Evolutionary conservation across 2,113 vertebrate species (phyloP).

Genomic region (Forbesichthys agassizii): DNA sequence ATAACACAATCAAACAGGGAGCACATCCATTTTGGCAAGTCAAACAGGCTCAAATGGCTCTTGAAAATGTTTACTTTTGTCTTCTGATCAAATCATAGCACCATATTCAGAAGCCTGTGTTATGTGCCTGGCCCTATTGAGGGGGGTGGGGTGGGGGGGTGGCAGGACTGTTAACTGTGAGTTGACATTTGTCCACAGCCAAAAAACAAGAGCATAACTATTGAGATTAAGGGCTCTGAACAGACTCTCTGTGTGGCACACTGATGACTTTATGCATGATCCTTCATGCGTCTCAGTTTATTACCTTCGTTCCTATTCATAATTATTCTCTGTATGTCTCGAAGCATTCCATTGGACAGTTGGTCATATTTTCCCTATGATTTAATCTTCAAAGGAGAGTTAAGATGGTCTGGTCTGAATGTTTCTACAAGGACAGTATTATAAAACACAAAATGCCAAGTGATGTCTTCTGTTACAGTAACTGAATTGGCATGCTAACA

Average conservation of each 20-base stretch:
- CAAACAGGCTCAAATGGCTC: slow-evolving; percentile 59
- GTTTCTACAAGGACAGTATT: slow-evolving; percentile 38
- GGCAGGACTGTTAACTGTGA: slow-evolving; percentile 33
- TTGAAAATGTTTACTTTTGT: slow-evolving; percentile 61
- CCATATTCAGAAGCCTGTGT: slow-evolving; percentile 36
- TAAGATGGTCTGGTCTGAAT: slow-evolving; percentile 39
- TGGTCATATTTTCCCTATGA: slow-evolving; percentile 30
- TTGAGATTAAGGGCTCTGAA: slow-evolving; percentile 46
- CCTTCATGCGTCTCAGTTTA: slow-evolving; percentile 55
- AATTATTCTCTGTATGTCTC: slow-evolving; percentile 43
- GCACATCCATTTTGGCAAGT: slow-evolving; percentile 65
- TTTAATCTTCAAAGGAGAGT: slow-evolving; percentile 46
- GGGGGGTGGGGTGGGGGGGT: background rate
- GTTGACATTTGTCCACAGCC: slow-evolving; percentile 26
- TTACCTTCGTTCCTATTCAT: slow-evolving; percentile 58
- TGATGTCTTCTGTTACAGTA: slow-evolving; percentile 24
- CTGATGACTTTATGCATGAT: slow-evolving; percentile 61
- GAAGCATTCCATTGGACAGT: slow-evolving; percentile 36
- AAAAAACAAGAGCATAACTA: slow-evolving; percentile 44
- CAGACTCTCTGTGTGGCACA: slow-evolving; percentile 53
- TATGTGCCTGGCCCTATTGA: slow-evolving; percentile 29
- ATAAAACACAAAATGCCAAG: slow-evolving; percentile 35
- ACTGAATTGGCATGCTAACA: background rate
- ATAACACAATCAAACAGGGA: slow-evolving; percentile 72
- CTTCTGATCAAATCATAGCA: slow-evolving; percentile 45